Evolutionary conservation across 1,140 invertebrate species (phyloP).

Genomic region (Zeugodacus cucurbitae): DNA sequence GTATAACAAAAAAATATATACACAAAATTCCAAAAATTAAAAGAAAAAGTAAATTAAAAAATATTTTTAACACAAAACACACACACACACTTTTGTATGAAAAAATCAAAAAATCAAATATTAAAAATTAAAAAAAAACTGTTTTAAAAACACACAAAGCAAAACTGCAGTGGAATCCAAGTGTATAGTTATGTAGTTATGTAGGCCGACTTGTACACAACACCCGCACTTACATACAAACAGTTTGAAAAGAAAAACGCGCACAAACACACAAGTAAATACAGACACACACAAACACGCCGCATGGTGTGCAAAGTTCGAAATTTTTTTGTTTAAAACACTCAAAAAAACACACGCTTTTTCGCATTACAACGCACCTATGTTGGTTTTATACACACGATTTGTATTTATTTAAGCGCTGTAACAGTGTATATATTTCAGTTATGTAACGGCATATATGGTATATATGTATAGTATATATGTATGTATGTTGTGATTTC

Average conservation of each 20-base stretch:
- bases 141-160: neutral
- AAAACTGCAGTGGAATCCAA: neutral
- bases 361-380: neutral
- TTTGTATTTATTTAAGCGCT: conserved; percentile 11
- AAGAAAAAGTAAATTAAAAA: neutral
- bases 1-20: neutral
- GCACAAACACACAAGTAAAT: neutral
- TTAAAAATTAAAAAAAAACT: neutral
- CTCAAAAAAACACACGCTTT: neutral
- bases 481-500: conserved; percentile 9
- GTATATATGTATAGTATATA: too few relatives aligned
- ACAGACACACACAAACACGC: neutral
- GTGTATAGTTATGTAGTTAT: neutral
- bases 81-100: neutral
- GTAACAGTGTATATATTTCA: neutral
- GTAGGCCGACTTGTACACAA: neutral
- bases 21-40: neutral
- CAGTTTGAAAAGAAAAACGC: neutral
- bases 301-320: neutral
- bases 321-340: neutral
- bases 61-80: neutral
- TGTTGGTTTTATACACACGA: neutral
- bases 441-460: too few relatives aligned
- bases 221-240: neutral
- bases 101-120: neutral